Evolutionary conservation across 2,888 invertebrate genomes (phyloP), one percentile per base, ranked within the genome.

Genomic region (Caenorhabditis sp.): DNA sequence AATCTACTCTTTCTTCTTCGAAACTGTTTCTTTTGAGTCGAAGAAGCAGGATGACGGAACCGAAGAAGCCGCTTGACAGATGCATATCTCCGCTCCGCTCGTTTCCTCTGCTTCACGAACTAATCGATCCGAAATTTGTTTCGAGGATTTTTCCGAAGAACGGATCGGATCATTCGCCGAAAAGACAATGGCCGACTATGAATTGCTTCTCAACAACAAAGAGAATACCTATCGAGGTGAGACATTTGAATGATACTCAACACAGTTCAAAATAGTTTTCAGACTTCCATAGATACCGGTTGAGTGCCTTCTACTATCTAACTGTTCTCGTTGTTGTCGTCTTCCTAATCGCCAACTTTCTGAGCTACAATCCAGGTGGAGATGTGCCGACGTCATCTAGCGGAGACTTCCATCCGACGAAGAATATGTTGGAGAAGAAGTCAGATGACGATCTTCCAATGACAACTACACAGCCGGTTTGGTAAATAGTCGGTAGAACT

Each of bases 131-230:
- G 50, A 65, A 47, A 56, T 62, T 62, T 47, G 11, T 11, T 11
- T 11, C 40, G 40, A 32, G 9, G 32, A 32, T 32, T 6, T 32
- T 32, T 32, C 32, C 13, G 11, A 28, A 18, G 24, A 50, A n/a
- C n/a, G n/a, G n/a, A n/a, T n/a, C 35, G 40, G 50, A 26, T 47
- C 55, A 65, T 50, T 58, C 56, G 40, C n/a, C 20, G 28, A 53
- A n/a, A 11, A 47, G 2, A 65, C 18, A 58, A 74, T 74, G 74
- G 32, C 40, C 64, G 67, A 60, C 74, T 74, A 74, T 47, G 60
- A 67, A 51, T 24, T 67, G 64, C 60, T 74, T 60, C 65, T 50
- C n/a, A 44, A 24, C 32, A 67, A 60, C n/a, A 40, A 58, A 9
- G 65, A 58, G 11, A 65, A 67, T 15, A 20, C 47, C 47, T 60